A percentile compares a stretch with the other conserved stretches of the same genome.
Conservation (phyloP, 2,888 invertebrate genomes). For the Heliconius ethilla region DNA sequence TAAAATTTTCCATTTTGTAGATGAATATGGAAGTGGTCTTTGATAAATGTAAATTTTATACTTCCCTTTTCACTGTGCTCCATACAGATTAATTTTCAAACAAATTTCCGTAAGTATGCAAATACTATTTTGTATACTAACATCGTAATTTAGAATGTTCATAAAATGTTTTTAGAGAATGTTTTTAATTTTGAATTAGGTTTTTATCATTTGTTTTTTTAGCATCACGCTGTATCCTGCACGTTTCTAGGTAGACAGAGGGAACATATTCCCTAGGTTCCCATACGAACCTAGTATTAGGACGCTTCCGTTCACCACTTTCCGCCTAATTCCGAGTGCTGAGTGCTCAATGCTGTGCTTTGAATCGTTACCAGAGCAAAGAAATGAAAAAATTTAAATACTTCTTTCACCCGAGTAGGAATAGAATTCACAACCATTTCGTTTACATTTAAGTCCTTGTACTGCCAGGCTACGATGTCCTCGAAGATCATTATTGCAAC, state of each 20-base stretch:
- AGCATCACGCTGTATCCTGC: no score
- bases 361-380: no score
- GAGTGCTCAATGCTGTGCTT: neutral
- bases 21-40: slow-evolving; percentile 19
- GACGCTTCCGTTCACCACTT: neutral
- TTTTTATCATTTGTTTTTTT: no score
- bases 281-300: neutral
- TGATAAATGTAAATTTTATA: slow-evolving; percentile 4
- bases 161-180: neutral
- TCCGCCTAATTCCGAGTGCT: neutral
- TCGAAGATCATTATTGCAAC: neutral
- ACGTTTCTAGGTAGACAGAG: neutral
- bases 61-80: slow-evolving; percentile 3
- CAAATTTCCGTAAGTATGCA: neutral
- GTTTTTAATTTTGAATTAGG: neutral
- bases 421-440: no score
- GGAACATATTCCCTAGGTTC: neutral
- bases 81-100: slow-evolving; percentile 2
- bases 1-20: slow-evolving; percentile 13
- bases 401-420: neutral
- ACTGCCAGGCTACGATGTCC: no score
- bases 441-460: no score
- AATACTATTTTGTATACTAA: neutral
- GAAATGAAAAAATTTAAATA: neutral
- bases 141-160: neutral